These are phyloP conservation scores for Macrotrachela quadricornifera DNA, from an alignment of 1,140 invertebrate species.

Conservation along the genomic window DNA sequence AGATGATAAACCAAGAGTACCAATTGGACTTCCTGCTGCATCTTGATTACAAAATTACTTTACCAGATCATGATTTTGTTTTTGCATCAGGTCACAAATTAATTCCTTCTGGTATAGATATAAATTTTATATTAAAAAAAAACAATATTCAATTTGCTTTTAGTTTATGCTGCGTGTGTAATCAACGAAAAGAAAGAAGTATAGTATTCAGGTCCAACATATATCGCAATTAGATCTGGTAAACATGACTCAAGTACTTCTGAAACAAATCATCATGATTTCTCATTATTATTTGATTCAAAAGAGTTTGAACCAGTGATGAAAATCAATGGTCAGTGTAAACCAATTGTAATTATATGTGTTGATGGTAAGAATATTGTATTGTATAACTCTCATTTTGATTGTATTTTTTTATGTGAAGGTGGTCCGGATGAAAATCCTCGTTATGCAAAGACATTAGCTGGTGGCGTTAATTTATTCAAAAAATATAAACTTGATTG, in stretches of 20 bases:
- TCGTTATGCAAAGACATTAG: slow-evolving; percentile 17
- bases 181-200: too few species aligned
- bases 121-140: too few species aligned
- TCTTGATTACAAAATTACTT: background rate
- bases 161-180: too few species aligned
- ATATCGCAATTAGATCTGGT: slow-evolving; percentile 24
- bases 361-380: slow-evolving; percentile 14
- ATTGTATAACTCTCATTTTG: too few species aligned
- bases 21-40: slow-evolving; percentile 26
- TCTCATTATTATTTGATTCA: slow-evolving; percentile 14
- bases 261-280: slow-evolving; percentile 20
- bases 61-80: slow-evolving; percentile 5
- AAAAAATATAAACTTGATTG: slow-evolving; percentile 24
- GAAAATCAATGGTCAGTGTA: slow-evolving; percentile 11
- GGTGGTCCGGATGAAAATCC: slow-evolving; percentile 30
- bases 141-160: too few species aligned
- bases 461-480: slow-evolving; percentile 21
- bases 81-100: background rate
- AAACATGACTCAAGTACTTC: slow-evolving; percentile 18
- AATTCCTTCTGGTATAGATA: background rate
- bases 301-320: slow-evolving; percentile 14
- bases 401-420: too few species aligned
- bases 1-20: slow-evolving; percentile 29
- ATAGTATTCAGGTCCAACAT: slow-evolving; percentile 22
- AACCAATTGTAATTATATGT: slow-evolving; percentile 25